Evolutionary conservation across 2,888 invertebrate genomes (phyloP).

Genomic region (Dascillus cervinus): DNA sequence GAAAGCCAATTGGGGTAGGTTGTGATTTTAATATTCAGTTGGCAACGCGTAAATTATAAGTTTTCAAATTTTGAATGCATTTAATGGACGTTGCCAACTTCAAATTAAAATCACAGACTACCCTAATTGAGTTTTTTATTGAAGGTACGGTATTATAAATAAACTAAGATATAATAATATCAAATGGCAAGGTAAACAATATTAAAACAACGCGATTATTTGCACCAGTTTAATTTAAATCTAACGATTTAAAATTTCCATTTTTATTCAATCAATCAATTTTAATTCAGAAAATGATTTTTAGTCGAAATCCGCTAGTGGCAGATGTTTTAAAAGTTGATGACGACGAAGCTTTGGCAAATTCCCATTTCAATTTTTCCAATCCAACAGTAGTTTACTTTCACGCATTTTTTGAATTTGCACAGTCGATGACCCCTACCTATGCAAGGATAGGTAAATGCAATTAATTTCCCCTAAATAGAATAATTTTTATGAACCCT

Average conservation of each 20-base stretch:
- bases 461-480: neutral
- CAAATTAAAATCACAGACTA: no score
- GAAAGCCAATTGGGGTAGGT: no score
- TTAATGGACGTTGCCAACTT: no score
- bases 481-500: neutral
- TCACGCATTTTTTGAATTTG: slow-evolving; percentile 57
- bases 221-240: neutral
- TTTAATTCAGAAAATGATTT: no score
- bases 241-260: neutral
- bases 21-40: no score
- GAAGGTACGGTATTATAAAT: no score
- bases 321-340: slow-evolving; percentile 43
- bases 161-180: no score
- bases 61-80: no score
- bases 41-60: no score
- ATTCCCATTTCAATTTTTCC: slow-evolving; percentile 52
- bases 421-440: slow-evolving; percentile 47
- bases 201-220: neutral
- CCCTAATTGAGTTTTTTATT: no score
- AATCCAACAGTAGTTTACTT: slow-evolving; percentile 52
- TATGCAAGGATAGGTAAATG: slow-evolving; percentile 47
- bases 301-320: slow-evolving; percentile 49
- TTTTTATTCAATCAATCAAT: no score
- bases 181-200: no score
- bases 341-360: slow-evolving; percentile 48